phyloP scores from a whole-genome alignment of 1,140 invertebrate genomes.

The Drosophila ohnishii region DNA sequence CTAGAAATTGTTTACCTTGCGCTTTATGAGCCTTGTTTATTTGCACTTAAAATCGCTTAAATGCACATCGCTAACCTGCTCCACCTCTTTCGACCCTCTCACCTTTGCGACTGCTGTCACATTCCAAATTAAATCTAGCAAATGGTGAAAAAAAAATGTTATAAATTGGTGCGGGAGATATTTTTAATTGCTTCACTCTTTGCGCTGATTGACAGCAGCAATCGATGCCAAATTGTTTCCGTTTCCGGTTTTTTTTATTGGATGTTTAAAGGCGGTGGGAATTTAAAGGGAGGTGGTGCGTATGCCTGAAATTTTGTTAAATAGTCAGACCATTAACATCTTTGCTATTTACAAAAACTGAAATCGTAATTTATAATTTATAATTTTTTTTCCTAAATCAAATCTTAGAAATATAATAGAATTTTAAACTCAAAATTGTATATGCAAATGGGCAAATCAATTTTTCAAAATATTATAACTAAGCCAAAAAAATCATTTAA shows the following conservation, averaged over 20 bases:
- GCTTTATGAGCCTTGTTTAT: constrained; percentile 70
- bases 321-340: too few species aligned
- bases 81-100: background rate
- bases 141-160: constrained; percentile 23
- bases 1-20: constrained; percentile 70
- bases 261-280: background rate
- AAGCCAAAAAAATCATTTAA: too few species aligned
- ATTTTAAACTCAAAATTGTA: too few species aligned
- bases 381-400: too few species aligned
- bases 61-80: constrained; percentile 25
- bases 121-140: constrained; percentile 39
- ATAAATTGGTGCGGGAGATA: constrained; percentile 9
- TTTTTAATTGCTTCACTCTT: constrained; percentile 38
- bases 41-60: constrained; percentile 62
- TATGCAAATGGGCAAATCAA: too few species aligned
- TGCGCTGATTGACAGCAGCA: constrained; percentile 29
- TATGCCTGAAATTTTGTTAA: background rate
- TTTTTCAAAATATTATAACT: too few species aligned
- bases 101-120: constrained; percentile 19
- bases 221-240: constrained; percentile 34
- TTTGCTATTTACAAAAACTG: too few species aligned
- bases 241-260: constrained; percentile 12
- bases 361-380: too few species aligned
- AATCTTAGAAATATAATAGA: too few species aligned
- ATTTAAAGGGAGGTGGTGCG: background rate